These are phyloP conservation scores for Adelognathus sp. DNA, from an alignment of 2,888 invertebrate genomes.

Conservation along the genomic window DNA sequence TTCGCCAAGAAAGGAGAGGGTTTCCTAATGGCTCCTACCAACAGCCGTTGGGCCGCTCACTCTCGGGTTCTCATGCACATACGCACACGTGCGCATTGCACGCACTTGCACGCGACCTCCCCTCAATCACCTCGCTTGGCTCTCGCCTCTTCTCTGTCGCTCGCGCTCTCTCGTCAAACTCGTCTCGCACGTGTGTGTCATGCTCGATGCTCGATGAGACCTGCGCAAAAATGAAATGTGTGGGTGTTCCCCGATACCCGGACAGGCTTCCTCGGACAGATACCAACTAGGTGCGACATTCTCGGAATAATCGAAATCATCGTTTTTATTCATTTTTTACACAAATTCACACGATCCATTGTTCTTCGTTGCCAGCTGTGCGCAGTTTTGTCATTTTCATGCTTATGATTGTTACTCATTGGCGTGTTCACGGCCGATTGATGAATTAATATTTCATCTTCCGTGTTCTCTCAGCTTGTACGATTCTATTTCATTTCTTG, in stretches of 20 bases:
- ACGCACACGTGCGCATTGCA: conserved; percentile 25
- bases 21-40: conserved; percentile 64
- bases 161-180: not conserved
- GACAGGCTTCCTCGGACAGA: not conserved
- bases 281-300: not conserved
- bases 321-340: no score
- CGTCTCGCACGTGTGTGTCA: conserved; percentile 24
- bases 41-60: conserved; percentile 15
- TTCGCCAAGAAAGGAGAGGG: conserved; percentile 74
- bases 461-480: not conserved
- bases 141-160: not conserved
- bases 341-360: not conserved
- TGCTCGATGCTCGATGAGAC: conserved; percentile 22
- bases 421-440: not conserved
- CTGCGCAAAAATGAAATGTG: conserved; percentile 31
- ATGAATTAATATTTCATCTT: not conserved
- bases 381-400: not conserved
- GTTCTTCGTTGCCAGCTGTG: not conserved
- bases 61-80: conserved; percentile 39
- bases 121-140: conserved; percentile 30
- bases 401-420: not conserved
- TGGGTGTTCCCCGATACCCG: conserved; percentile 2
- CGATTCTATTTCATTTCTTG: not conserved
- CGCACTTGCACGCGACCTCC: conserved; percentile 30
- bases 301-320: not conserved